Conservation (phyloP, 1,140 invertebrate genomes). For the Drosophila simulans region DNA sequence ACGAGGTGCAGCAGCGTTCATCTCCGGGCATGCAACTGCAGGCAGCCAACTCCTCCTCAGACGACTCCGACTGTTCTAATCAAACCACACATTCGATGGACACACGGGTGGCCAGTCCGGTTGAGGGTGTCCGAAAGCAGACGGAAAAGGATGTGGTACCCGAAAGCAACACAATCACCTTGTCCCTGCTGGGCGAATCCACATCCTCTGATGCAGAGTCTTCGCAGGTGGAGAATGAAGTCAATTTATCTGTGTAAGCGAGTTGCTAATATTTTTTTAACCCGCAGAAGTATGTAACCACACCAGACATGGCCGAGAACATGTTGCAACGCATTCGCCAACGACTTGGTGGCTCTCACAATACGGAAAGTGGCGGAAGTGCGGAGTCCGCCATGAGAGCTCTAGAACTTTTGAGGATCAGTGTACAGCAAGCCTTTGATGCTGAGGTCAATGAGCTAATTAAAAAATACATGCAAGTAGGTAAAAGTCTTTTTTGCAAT, state of each 20-base stretch:
- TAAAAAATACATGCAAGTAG: conserved; percentile 87
- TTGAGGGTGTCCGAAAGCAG: conserved; percentile 30
- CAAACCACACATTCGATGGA: conserved; percentile 82
- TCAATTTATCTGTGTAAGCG: no score
- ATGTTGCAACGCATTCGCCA: conserved; percentile 73
- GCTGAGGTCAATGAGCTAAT: conserved; percentile 87
- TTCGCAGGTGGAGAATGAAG: conserved; percentile 30
- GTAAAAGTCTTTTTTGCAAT: no score
- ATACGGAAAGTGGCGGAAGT: conserved; percentile 59
- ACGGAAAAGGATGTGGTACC: conserved; percentile 18
- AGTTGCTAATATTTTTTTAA: neutral
- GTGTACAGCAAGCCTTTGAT: conserved; percentile 87
- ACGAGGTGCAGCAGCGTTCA: conserved; percentile 64
- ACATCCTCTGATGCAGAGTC: conserved; percentile 41
- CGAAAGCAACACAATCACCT: conserved; percentile 15
- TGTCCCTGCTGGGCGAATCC: conserved; percentile 37
- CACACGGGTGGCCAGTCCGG: conserved; percentile 71
- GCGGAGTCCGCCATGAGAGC: conserved; percentile 86
- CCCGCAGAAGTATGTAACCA: conserved; percentile 77
- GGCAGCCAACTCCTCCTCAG: conserved; percentile 68
- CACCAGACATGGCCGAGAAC: conserved; percentile 76
- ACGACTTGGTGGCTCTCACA: conserved; percentile 60
- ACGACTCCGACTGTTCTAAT: conserved; percentile 82
- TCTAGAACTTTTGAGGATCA: conserved; percentile 87
- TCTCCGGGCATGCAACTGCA: conserved; percentile 58